Conservation (phyloP, 1,140 invertebrate genomes). For the Drosophila santomea region DNA sequence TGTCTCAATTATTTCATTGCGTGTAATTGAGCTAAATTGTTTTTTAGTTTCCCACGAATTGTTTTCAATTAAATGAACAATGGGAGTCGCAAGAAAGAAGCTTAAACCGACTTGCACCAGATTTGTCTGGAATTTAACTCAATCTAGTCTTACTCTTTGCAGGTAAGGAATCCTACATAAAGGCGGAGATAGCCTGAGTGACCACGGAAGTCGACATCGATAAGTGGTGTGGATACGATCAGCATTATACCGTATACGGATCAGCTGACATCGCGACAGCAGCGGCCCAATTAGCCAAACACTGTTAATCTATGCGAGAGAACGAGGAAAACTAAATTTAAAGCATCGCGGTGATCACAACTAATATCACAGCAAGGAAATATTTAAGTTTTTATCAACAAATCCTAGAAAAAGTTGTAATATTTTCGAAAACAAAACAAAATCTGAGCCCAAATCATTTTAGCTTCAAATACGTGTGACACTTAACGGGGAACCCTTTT, state of each 20-base stretch:
- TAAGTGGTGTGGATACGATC: conserved; percentile 42
- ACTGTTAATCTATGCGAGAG: conserved; percentile 28
- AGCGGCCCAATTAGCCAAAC: conserved; percentile 9
- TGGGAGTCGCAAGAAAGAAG: conserved; percentile 7
- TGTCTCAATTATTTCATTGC: conserved; percentile 55
- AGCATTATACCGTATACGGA: conserved; percentile 34
- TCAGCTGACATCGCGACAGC: conserved; percentile 23
- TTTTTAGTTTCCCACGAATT: conserved; percentile 38
- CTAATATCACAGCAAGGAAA: conserved; percentile 39
- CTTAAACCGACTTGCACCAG: conserved; percentile 14
- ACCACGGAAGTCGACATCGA: conserved; percentile 55
- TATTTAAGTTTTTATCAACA: conserved; percentile 25
- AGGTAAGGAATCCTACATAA: conserved; percentile 62
- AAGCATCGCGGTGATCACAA: conserved; percentile 34
- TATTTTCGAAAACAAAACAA: conserved; percentile 23
- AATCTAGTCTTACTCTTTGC: conserved; percentile 6
- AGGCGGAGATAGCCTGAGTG: conserved; percentile 64
- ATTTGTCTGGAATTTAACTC: conserved; percentile 7
- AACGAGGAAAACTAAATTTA: conserved; percentile 12
- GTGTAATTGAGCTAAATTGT: conserved; percentile 60
- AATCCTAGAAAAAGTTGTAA: conserved; percentile 21
- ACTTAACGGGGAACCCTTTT: conserved; percentile 41
- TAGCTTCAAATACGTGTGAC: conserved; percentile 30
- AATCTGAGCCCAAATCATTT: conserved; percentile 27
- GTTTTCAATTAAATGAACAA: conserved; percentile 49